phyloP scores from a whole-genome alignment of 2,797 vertebrate genomes.

The Sternotherus odoratus region DNA sequence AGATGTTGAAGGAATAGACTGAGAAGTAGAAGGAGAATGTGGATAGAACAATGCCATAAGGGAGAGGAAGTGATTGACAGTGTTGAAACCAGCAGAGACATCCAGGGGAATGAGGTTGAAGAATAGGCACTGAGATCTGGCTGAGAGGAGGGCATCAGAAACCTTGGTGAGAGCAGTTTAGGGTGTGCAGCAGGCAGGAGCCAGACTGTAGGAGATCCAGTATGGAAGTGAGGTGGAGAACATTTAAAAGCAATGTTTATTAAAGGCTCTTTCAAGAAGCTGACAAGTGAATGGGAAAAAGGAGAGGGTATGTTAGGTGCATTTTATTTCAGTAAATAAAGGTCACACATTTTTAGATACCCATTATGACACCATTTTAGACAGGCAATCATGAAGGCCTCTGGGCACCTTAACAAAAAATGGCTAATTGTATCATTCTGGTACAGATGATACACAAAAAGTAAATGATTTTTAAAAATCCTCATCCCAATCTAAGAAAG shows the following conservation, averaged over 20 bases:
- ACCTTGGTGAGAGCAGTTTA: background rate
- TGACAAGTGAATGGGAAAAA: background rate
- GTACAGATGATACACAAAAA: background rate
- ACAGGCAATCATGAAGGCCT: background rate
- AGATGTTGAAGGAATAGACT: background rate
- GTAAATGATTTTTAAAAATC: background rate
- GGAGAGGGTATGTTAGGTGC: background rate
- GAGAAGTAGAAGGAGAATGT: background rate
- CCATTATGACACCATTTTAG: background rate
- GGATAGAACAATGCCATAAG: background rate
- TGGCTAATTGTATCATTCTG: background rate
- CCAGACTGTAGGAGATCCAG: background rate
- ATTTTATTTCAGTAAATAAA: conserved; percentile 16
- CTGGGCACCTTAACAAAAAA: rapidly evolving
- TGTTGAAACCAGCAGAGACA: background rate
- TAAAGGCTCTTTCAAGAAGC: background rate
- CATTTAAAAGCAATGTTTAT: background rate
- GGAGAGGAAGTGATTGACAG: background rate
- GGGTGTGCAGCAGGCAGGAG: background rate
- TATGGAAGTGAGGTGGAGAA: background rate
- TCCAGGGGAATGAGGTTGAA: background rate
- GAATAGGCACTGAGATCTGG: background rate
- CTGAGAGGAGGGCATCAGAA: background rate
- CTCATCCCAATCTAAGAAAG: background rate
- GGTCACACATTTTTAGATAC: background rate